Conservation (phyloP, 2,888 invertebrate genomes). For the Halictus ligatus region DNA sequence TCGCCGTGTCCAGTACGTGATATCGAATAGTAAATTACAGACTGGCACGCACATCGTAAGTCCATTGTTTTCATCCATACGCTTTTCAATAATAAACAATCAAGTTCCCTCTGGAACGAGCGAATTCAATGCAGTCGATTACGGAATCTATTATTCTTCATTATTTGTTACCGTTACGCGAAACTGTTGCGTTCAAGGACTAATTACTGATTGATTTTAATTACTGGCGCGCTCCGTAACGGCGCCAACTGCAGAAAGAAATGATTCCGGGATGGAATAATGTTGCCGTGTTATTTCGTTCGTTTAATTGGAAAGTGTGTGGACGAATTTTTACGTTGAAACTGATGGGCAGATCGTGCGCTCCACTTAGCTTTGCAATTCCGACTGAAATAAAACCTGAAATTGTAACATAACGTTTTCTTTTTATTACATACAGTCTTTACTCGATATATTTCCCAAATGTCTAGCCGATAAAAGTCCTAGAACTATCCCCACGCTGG, state of each 20-base stretch:
- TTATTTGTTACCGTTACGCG: constrained; percentile 39
- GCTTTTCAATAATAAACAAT: constrained; percentile 22
- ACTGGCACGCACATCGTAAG: constrained; percentile 25
- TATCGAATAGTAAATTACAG: constrained; percentile 36
- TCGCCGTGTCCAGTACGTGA: too few species aligned
- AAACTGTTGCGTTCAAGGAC: constrained; percentile 48
- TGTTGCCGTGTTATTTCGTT: not conserved
- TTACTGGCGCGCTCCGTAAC: constrained; percentile 10
- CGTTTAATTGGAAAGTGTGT: constrained; percentile 1
- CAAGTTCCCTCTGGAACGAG: constrained; percentile 10
- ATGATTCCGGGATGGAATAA: not conserved
- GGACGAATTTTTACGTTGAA: not conserved
- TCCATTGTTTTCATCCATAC: constrained; percentile 33
- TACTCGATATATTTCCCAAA: too few species aligned
- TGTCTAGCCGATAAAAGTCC: too few species aligned
- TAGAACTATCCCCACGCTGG: too few species aligned
- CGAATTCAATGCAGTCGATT: constrained; percentile 42
- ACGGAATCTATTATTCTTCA: constrained; percentile 50
- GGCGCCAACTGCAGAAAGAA: not conserved
- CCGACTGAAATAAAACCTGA: not conserved
- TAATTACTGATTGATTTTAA: constrained; percentile 45
- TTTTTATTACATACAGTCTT: too few species aligned
- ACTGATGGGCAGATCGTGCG: not conserved
- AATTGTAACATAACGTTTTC: not conserved
- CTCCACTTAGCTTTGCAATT: not conserved